A percentile compares a stretch with the other conserved stretches of the same genome.
These are phyloP conservation scores for Aphaenogaster rudis DNA, from an alignment of 1,140 invertebrate species.

Conservation along the genomic window DNA sequence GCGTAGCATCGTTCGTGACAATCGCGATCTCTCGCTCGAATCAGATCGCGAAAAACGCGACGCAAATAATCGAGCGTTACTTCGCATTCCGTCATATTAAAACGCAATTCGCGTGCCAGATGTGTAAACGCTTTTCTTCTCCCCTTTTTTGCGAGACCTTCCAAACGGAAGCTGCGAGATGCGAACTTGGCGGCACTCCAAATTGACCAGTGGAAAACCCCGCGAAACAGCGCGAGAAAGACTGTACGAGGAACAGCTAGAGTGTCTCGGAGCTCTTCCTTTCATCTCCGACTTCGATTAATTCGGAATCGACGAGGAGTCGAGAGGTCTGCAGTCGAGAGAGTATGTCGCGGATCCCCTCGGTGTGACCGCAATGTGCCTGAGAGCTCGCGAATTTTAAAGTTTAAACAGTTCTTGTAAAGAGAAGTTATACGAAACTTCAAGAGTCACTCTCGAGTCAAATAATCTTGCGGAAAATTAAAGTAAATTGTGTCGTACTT, in stretches of 20 bases:
- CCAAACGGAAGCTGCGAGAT: conserved; percentile 38
- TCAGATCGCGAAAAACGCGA: background rate
- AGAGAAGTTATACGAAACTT: background rate
- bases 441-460: background rate
- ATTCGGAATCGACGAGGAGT: conserved; percentile 10
- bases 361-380: background rate
- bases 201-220: conserved; percentile 26
- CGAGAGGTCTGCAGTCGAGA: background rate
- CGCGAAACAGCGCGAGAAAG: background rate
- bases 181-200: conserved; percentile 56
- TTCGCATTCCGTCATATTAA: background rate
- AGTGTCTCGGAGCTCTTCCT: background rate
- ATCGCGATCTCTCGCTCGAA: background rate
- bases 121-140: background rate
- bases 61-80: conserved; percentile 27
- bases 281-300: conserved; percentile 33
- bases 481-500: conserved; percentile 15
- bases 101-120: background rate
- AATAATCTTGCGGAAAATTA: background rate
- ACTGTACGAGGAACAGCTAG: background rate
- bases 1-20: background rate
- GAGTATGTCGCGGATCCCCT: background rate
- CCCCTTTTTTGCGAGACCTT: background rate
- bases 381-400: conserved; percentile 17
- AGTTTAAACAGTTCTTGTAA: conserved; percentile 17